Base-by-base conservation (phyloP, 1,140 invertebrate genomes). In the Saxidomus purpurata region DNA sequence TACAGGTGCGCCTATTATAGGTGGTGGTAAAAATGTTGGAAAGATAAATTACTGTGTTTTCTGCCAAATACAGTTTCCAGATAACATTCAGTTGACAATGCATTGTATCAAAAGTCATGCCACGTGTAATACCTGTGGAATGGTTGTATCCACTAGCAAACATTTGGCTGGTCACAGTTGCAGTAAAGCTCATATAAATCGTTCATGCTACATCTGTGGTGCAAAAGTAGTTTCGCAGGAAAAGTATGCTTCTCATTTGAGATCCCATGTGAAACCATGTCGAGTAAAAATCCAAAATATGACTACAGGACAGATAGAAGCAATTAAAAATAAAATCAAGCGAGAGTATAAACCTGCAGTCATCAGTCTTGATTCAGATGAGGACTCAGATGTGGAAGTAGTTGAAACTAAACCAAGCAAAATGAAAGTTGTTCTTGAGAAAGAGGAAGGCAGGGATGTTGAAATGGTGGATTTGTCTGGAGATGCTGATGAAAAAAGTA, bases 41-140 rank as follows among this genome's bases (percentile, higher is more conserved):
- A 92, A 92, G 38, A 93, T 93, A 67, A 94, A 94, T 76, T 92
- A 92, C 34, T 95, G 94, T 91, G 94, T 95, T 9, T 91, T 95
- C 85, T 95, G 94, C 86, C 92, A 93, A 61, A 89, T 93, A 28
- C 93, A 93, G 43, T 95, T 95, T 88, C 77, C 86, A 13, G 93
- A 94, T 81, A 95, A 95, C 84, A 94, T 94, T 31, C 93, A 94
- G 55, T 83, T 95, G 25, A 95, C 94, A n/a, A 86, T 93, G 13
- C 94, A 95, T 77, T 95, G 94, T 88, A 91, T 95, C 67, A 80
- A 92, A 36, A 91, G 92, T 36, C 94, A 95, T 89, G 92, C 94
- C 13, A 94, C 94, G 19, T 95, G 94, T 49, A 93, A 90, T 76
- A 93, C 92, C 52, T 95, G 94, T 91, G 94, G 94, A 22, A 94